Evolutionary conservation across 2,888 invertebrate genomes (phyloP), one percentile per base, ranked within the genome.

Genomic region (Suillia variegata): DNA sequence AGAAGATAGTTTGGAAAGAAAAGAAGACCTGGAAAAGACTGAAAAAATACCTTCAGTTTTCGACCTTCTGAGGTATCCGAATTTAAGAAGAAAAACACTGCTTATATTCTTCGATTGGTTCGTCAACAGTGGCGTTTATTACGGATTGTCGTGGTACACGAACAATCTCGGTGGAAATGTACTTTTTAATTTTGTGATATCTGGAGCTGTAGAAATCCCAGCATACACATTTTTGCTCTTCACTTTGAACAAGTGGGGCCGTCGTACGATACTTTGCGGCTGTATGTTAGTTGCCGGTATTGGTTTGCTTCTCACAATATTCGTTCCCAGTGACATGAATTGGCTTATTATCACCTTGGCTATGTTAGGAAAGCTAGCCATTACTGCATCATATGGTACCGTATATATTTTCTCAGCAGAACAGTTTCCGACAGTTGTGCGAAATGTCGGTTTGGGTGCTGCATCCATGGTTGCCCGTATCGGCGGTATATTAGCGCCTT

Each of bases 391-490:
- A 21, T 91, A 90, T 69, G 90, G 89, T 45, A 88, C 89, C 0
- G 85, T 90, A 47, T 90, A 90, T 70, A 86, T 90, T 51, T 89
- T 89, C 74, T 88, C 90, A 0, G 88, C 89, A 1, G 90, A 91
- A 79, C 89, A 89, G 75, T 91, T 89, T 70, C 90, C 90, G 15
- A 90, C 90, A 6, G 89, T 89, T 15, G 87, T 91, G 45, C 85
- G 96, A 54, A 96, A 93, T 77, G 89, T 93, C 38, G 95, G 93
- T 0, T 89, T 96, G 56, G 96, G 96, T 1, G 85, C 92, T 10
- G 88, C 93, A 22, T 95, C 94, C 0, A 93, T 94, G 85, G 89
- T 90, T 60, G 95, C 95, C 0, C 86, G 96, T 69, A 84, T 95
- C 62, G 95, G 95, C 21, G 81, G 82, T 4, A 81, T 82, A 59